Base-by-base conservation (phyloP, 2,797 vertebrate genomes). In the Tamandua tetradactyla region DNA sequence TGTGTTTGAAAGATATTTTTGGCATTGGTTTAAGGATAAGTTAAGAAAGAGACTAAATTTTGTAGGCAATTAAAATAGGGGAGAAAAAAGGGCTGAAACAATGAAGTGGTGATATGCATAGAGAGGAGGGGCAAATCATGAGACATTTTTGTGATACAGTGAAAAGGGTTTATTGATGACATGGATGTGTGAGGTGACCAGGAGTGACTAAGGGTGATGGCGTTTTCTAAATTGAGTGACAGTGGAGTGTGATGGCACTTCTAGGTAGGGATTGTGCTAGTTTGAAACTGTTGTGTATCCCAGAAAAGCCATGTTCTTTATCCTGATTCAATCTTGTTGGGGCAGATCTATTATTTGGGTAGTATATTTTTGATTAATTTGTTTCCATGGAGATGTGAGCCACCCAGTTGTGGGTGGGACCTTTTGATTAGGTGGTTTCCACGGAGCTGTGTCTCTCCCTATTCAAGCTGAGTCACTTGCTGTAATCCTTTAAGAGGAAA, bases 81-180 rank as follows among this genome's bases (percentile, higher is more conserved):
- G 23, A 49, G 35, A 1, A 76, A 78, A 52, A 4, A 35, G 71
- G 32, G n/a, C 12, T 25, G 20, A 69, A n/a, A 10, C 1, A 14
- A 7, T 3, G 25, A 15, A 0, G 2, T 25, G 40, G 59, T 4
- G 10, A 3, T 22, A 13, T 14, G 25, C 2, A 1, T 14, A 2
- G 20, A 3, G 1, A 6, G 49, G 62, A 22, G 44, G 44, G 71
- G 18, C 2, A 61, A 37, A 59, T 9, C 18, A 1, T 3, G 71
- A 47, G 75, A 59, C 1, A 1, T 23, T n/a, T 35, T 42, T 12
- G 49, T 69, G 52, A n/a, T n/a, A 27, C 11, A 1, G 44, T 22
- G 25, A 66, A 47, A 0, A 12, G 3, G 32, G n/a, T 14, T 30
- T 1, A 47, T 6, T 1, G 9, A 13, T 64, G 37, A 17, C 8